Base-by-base conservation (phyloP, 2,888 invertebrate species). In the Neocrepidodera transversa region DNA sequence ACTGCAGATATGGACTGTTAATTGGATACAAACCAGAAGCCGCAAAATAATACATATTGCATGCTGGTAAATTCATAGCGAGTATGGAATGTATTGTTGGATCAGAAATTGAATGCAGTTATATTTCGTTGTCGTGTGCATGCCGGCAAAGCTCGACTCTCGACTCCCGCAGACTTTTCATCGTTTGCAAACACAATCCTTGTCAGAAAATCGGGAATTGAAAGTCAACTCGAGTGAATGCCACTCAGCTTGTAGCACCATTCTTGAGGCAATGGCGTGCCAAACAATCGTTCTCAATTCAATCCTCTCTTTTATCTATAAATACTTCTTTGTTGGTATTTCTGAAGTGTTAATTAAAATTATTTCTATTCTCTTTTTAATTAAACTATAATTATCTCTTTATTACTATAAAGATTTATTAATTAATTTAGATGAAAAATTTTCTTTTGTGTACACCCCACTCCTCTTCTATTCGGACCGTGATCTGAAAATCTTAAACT, bases 111-210 rank as follows among this genome's bases (percentile, higher is more conserved):
- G 59, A 60, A 59, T 60, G 54, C 63, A 51, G 58, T 55, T 58
- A 58, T 58, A 52, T 63, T 60, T 56, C 51, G 57, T 58, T 60
- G 63, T 59, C 60, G 52, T 36, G 43, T 55, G 35, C 47, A 53
- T 38, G 43, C 57, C 58, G 54, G 49, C 11, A 17, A 52, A 32
- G 30, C 35, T n/a, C n/a, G 20, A 43, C 26, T 49, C 36, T 16
- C 32, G 57, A 58, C 57, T 61, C 53, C 52, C 14, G 50, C 58
- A 43, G 56, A 64, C 61, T 62, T 64, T 64, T 64, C 61, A 56
- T 53, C 60, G 57, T 51, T 54, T 40, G 50, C 56, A 38, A 56
- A 58, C 56, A 55, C 60, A 60, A 63, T 63, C 43, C 53, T 53
- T 53, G 55, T 59, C 58, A 40, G 49, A 32, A 48, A 48, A 32